Percentiles rank a stretch among this genome's conserved stretches.
These are phyloP conservation scores for Raillietiella orientalis DNA, from an alignment of 2,888 invertebrate species.

Conservation along the genomic window DNA sequence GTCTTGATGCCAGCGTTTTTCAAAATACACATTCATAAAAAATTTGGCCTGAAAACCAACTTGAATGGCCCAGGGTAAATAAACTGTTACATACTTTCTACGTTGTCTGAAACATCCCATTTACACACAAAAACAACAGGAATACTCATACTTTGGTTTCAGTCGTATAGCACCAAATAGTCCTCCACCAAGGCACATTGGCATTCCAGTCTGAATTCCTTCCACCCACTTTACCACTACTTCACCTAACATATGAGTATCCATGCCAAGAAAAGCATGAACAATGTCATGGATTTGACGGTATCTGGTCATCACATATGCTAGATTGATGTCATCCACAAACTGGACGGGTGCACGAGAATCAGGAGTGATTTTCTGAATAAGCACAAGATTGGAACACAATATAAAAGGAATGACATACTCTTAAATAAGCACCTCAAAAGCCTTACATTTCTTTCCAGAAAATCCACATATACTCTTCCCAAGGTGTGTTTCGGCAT, in stretches of 20 bases:
- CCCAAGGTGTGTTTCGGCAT: slow-evolving; percentile 57
- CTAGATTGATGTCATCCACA: slow-evolving; percentile 54
- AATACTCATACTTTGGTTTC: slow-evolving; percentile 29
- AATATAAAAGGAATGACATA: slow-evolving; percentile 1
- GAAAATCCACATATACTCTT: slow-evolving; percentile 47
- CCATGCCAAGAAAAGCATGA: slow-evolving; percentile 70
- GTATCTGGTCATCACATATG: slow-evolving; percentile 90
- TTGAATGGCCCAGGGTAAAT: slow-evolving; percentile 55
- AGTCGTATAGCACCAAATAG: slow-evolving; percentile 66
- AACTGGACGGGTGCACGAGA: slow-evolving; percentile 62
- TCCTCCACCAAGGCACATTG: slow-evolving; percentile 81
- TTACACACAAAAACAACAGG: slow-evolving; percentile 3
- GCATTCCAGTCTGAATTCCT: slow-evolving; percentile 69
- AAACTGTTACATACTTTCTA: slow-evolving; percentile 32
- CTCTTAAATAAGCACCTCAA: slow-evolving; percentile 3
- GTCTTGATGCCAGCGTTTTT: slow-evolving; percentile 70
- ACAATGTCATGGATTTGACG: slow-evolving; percentile 85
- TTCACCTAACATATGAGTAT: slow-evolving; percentile 68
- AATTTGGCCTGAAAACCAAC: slow-evolving; percentile 41
- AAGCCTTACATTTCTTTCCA: slow-evolving; percentile 30
- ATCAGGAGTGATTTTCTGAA: slow-evolving; percentile 62
- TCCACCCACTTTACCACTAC: slow-evolving; percentile 94
- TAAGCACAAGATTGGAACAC: slow-evolving; percentile 4
- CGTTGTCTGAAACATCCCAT: slow-evolving; percentile 27
- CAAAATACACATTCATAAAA: slow-evolving; percentile 60